Evolutionary conservation across 2,888 invertebrate genomes (phyloP).

Genomic region (Lasioglossum malachurum): DNA sequence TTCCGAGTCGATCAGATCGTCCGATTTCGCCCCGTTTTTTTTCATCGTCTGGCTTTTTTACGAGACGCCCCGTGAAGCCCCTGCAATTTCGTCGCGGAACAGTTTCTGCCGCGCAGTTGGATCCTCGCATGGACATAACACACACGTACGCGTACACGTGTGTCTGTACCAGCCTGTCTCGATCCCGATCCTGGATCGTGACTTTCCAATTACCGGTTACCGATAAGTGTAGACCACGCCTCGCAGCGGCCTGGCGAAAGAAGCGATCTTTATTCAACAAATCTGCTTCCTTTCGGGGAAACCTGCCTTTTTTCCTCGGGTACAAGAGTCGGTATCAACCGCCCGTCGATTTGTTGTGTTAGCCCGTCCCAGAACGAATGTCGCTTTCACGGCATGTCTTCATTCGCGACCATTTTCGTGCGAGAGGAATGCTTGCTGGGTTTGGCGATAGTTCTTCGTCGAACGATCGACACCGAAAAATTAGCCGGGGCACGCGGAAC

Average conservation of each 20-base stretch:
- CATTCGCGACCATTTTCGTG: conserved; percentile 8
- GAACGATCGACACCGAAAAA: not conserved
- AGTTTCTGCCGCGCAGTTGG: not conserved
- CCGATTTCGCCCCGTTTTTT: conserved; percentile 26
- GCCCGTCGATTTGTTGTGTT: not conserved
- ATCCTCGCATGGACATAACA: not conserved
- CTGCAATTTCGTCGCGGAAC: conserved; percentile 42
- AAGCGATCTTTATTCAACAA: conserved; percentile 3
- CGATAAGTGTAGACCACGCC: conserved; percentile 18
- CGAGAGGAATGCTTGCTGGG: not conserved
- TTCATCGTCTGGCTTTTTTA: conserved; percentile 6
- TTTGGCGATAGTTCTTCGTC: not conserved
- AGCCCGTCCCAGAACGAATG: not conserved
- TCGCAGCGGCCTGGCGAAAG: not conserved
- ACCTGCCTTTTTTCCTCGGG: not conserved
- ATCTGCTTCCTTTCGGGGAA: conserved; percentile 4
- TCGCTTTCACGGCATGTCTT: conserved; percentile 12
- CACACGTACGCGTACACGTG: not conserved
- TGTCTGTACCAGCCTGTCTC: not conserved
- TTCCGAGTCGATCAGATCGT: conserved; percentile 77
- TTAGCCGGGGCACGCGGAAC: not conserved
- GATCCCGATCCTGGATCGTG: conserved; percentile 35
- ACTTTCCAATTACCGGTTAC: conserved; percentile 33
- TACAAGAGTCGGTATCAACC: conserved; percentile 1
- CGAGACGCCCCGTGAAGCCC: not conserved